Conservation (phyloP, 2,113 vertebrate species). For the Athene noctua region DNA sequence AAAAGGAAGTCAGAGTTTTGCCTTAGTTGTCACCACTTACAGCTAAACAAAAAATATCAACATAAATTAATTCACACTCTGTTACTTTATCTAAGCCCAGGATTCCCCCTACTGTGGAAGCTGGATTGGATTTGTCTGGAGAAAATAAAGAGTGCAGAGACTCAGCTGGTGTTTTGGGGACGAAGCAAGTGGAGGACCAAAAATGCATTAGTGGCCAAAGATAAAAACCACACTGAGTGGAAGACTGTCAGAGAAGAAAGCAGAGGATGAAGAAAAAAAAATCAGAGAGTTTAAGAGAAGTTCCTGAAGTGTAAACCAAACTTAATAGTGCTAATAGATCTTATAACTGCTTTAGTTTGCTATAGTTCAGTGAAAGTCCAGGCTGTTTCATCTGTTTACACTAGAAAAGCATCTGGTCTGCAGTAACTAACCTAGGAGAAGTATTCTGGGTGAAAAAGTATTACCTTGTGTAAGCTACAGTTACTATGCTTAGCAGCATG, state of each 20-base stretch:
- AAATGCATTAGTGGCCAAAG: background rate
- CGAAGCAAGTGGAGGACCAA: background rate
- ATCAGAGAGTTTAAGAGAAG: background rate
- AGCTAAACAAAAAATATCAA: background rate
- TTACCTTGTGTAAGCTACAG: background rate
- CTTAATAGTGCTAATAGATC: background rate
- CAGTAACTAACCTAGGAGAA: background rate
- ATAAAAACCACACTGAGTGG: background rate
- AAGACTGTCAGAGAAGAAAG: background rate
- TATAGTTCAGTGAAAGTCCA: background rate
- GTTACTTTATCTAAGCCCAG: background rate
- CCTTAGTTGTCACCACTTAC: background rate
- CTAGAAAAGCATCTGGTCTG: background rate
- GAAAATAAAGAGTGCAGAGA: background rate
- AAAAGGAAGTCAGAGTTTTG: background rate
- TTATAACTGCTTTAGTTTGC: background rate
- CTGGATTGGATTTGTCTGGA: background rate
- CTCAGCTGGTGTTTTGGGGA: background rate
- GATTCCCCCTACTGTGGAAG: background rate
- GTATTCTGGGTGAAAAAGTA: background rate
- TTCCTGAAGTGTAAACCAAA: background rate
- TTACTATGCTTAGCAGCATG: background rate
- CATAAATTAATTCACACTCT: background rate
- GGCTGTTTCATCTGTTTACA: background rate
- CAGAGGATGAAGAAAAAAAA: background rate